Evolutionary conservation across 2,888 invertebrate species (phyloP).

Genomic region (Andrena bicolor): DNA sequence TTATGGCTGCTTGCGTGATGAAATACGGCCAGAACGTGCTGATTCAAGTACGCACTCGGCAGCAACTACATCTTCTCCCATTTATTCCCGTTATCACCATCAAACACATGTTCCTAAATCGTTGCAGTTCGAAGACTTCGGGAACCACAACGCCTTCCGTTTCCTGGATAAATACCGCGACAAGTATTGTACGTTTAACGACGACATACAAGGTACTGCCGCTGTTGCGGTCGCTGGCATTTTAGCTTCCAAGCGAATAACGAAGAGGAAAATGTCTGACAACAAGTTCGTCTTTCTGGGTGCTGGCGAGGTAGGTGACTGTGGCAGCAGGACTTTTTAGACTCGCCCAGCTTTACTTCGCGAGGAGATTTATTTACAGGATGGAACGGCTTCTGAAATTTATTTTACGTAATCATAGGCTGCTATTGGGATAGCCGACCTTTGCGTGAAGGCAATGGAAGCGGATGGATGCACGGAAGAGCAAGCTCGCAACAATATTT

Average conservation of each 20-base stretch:
- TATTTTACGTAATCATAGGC: constrained; percentile 87
- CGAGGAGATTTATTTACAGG: not conserved
- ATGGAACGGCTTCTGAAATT: not conserved
- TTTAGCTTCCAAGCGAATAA: constrained; percentile 91
- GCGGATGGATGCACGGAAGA: constrained; percentile 87
- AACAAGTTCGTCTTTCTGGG: constrained; percentile 97
- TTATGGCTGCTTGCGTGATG: constrained; percentile 96
- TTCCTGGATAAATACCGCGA: constrained; percentile 96
- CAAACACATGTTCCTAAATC: not conserved
- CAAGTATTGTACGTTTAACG: constrained; percentile 98
- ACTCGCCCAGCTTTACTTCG: not conserved
- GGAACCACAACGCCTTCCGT: constrained; percentile 98
- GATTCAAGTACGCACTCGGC: constrained; percentile 87
- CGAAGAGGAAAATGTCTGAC: constrained; percentile 93
- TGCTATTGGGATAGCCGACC: constrained; percentile 95
- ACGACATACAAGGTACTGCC: constrained; percentile 99
- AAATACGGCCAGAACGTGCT: constrained; percentile 95
- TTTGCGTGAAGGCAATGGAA: constrained; percentile 95
- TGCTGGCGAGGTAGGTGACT: constrained; percentile 89
- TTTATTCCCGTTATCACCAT: not conserved
- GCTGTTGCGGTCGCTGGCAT: constrained; percentile 98
- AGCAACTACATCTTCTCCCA: not conserved
- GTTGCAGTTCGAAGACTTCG: constrained; percentile 98
- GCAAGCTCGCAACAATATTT: constrained; percentile 95
- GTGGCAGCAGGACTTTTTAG: not conserved